phyloP scores from a whole-genome alignment of 2,797 vertebrate species.

The Dermochelys coriacea region DNA sequence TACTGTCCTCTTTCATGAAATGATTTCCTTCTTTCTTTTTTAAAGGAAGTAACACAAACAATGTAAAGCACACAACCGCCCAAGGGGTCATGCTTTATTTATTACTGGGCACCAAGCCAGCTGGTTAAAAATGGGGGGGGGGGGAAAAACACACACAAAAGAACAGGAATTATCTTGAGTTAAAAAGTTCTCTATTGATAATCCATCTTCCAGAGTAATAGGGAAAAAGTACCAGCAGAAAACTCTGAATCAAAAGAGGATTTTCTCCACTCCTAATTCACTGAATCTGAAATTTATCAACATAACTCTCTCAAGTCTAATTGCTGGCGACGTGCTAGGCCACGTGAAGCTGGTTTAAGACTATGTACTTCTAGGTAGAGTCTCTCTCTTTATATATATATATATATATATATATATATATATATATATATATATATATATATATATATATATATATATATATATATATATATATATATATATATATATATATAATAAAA shows the following conservation, averaged over 20 bases:
- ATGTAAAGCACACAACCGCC: not conserved
- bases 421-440: no score
- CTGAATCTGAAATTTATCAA: not conserved
- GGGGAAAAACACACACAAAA: not conserved
- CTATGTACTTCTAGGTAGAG: not conserved
- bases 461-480: no score
- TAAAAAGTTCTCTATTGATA: not conserved
- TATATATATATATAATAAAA: rapidly evolving
- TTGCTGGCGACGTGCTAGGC: not conserved
- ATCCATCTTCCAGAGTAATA: not conserved
- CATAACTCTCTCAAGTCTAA: not conserved
- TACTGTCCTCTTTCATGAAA: not conserved
- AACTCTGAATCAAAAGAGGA: not conserved
- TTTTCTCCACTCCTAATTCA: not conserved
- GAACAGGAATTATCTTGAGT: not conserved
- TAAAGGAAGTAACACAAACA: not conserved
- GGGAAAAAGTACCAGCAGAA: not conserved
- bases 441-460: no score
- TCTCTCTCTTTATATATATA: not conserved
- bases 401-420: no score
- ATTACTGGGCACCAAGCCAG: slow-evolving; percentile 39
- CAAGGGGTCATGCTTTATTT: not conserved
- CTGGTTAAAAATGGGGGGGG: slow-evolving; percentile 35
- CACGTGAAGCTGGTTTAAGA: no score
- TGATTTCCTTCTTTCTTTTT: not conserved